Conservation (phyloP, 2,113 vertebrate genomes). For the Corynorhinus townsendii region DNA sequence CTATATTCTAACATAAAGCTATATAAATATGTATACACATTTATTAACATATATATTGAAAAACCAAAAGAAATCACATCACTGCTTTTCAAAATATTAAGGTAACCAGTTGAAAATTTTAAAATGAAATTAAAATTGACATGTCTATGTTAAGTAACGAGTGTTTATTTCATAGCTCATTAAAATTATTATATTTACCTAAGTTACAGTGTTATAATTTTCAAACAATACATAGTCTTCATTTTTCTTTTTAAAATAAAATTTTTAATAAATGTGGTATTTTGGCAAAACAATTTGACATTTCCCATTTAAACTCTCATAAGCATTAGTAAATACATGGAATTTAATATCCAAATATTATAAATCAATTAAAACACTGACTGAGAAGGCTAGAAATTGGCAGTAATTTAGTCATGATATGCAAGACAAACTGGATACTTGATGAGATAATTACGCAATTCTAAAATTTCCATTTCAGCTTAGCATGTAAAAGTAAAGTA, state of each 20-base stretch:
- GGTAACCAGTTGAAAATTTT: constrained; percentile 56
- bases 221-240: not conserved
- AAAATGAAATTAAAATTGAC: constrained; percentile 44
- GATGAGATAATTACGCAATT: constrained; percentile 6
- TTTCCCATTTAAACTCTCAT: not conserved
- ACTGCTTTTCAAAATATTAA: constrained; percentile 8
- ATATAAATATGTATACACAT: constrained; percentile 14
- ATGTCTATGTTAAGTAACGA: constrained; percentile 29
- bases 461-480: constrained; percentile 45
- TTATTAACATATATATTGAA: constrained; percentile 43
- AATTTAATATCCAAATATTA: not conserved
- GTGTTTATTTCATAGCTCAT: constrained; percentile 48
- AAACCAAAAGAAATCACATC: constrained; percentile 18
- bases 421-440: not conserved
- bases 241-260: not conserved
- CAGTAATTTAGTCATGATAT: not conserved
- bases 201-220: not conserved
- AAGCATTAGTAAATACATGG: not conserved
- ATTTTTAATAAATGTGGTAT: not conserved
- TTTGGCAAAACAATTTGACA: not conserved
- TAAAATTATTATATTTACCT: constrained; percentile 37
- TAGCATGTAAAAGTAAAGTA: constrained; percentile 49
- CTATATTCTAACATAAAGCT: not conserved
- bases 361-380: not conserved
- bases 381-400: constrained; percentile 15